Percentiles rank a stretch among this genome's conserved stretches.
These are phyloP conservation scores for Gymnobelideus leadbeateri DNA, from an alignment of 2,113 vertebrate species.

Conservation along the genomic window DNA sequence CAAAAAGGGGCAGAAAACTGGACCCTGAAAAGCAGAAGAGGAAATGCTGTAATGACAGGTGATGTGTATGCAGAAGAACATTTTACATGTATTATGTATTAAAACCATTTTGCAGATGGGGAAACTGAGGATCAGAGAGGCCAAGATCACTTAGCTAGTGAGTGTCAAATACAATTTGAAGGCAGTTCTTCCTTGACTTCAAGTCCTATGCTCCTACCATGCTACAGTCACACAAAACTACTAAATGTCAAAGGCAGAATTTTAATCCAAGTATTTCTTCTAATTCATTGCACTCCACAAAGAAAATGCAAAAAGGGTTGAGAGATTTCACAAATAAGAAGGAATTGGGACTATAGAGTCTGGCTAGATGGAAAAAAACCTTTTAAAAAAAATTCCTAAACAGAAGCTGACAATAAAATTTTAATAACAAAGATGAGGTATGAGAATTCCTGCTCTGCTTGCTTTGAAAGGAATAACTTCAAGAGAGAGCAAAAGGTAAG, in stretches of 20 bases:
- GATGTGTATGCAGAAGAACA: background rate
- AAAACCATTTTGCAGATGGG: background rate
- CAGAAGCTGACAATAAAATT: background rate
- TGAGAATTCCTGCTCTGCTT: background rate
- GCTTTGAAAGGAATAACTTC: background rate
- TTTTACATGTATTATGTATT: background rate
- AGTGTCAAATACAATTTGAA: background rate
- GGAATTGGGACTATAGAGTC: background rate
- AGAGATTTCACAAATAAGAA: background rate
- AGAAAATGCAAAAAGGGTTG: background rate
- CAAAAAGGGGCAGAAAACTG: background rate
- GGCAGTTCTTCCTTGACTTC: no score
- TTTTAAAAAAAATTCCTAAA: background rate
- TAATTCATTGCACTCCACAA: background rate
- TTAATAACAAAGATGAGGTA: background rate
- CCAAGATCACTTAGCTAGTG: background rate
- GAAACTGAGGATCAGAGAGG: background rate
- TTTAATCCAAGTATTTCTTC: background rate
- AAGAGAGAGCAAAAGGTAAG: background rate
- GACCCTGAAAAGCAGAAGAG: background rate
- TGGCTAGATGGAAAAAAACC: background rate
- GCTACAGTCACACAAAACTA: background rate
- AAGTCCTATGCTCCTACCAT: background rate
- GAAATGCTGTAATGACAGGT: background rate
- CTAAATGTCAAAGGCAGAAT: background rate